A percentile compares a stretch with the other conserved stretches of the same genome.
phyloP scores from a whole-genome alignment of 1,140 invertebrate species.

The Hyles euphorbiae region DNA sequence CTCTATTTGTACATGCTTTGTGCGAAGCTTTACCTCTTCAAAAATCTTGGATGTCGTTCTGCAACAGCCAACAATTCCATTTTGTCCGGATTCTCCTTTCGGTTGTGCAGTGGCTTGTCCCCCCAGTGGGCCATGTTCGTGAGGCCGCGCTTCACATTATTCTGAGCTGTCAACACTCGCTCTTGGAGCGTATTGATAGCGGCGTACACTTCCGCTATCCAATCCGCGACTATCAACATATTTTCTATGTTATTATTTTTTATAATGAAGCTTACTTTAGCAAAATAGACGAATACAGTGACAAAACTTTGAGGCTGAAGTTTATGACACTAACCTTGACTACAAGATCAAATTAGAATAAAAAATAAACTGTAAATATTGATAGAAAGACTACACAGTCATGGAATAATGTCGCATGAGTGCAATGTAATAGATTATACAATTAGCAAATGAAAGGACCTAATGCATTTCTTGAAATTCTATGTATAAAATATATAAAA shows the following conservation, averaged over 20 bases:
- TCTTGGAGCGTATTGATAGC: slow-evolving; percentile 76
- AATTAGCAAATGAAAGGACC: too few species aligned
- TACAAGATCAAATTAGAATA: too few species aligned
- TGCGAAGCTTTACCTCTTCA: slow-evolving; percentile 27
- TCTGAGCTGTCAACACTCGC: slow-evolving; percentile 80
- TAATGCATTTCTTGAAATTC: too few species aligned
- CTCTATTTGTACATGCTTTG: background rate
- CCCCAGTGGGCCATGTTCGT: slow-evolving; percentile 82
- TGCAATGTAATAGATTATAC: too few species aligned
- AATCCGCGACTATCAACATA: slow-evolving; percentile 47
- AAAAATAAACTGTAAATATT: too few species aligned
- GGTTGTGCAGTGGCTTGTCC: slow-evolving; percentile 80
- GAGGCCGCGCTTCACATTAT: slow-evolving; percentile 77
- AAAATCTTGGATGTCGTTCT: slow-evolving; percentile 51
- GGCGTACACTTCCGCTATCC: slow-evolving; percentile 67
- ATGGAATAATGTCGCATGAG: too few species aligned
- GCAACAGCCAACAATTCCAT: slow-evolving; percentile 58
- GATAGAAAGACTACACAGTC: too few species aligned
- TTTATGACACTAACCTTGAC: too few species aligned
- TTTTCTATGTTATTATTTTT: background rate
- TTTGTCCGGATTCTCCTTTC: slow-evolving; percentile 58
- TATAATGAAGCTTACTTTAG: too few species aligned
- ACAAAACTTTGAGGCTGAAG: too few species aligned
- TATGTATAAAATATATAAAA: too few species aligned
- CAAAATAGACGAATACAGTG: too few species aligned